Evolutionary conservation across 2,888 invertebrate genomes (phyloP), one percentile per base, ranked within the genome.

Genomic region (Volucella bombylans): DNA sequence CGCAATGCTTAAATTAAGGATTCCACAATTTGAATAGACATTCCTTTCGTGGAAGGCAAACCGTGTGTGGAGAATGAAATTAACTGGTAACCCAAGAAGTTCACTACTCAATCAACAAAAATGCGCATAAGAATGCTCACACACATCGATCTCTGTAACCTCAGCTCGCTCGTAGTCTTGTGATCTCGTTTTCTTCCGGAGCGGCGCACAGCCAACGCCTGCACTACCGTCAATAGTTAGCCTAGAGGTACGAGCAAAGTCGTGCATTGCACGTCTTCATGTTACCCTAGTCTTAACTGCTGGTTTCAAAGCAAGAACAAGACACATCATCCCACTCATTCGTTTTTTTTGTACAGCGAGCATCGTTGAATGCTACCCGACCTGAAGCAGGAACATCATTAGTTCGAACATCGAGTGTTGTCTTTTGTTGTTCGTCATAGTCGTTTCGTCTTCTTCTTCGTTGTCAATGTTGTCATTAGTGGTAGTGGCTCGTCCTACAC

Each of bases 1-100:
- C 71, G 71, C 65, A 72, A 59, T 83, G 68, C 64, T 62, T 77
- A 76, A 77, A 85, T 85, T 81, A 81, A 67, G 85, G 68, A 76
- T 81, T 72, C 76, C 68, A 57, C 76, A 81, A 85, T 85, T 85
- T 85, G 85, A 85, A 85, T 85, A 85, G 81, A 62, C 76, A 85
- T 85, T 81, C 85, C 81, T 72, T 72, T 68, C 45, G 59, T 41
- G 50, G 65, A 76, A 72, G 59, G 65, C 41, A 61, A 69, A 49
- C 64, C 50, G 68, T 73, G 69, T 79, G 71, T 74, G 74, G 65
- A 74, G 73, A 83, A 83, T 57, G 78, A 83, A 83, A 80, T 83
- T 80, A 80, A 83, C 59, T 38, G 39, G 68, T 78, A 79, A 76
- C 50, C 71, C 47, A 55, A 71, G 73, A 45, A 79, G 55, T 71